Percentiles rank a stretch among this genome's conserved stretches.
phyloP scores from a whole-genome alignment of 2,888 invertebrate genomes.

The Dichetophora obliterata region DNA sequence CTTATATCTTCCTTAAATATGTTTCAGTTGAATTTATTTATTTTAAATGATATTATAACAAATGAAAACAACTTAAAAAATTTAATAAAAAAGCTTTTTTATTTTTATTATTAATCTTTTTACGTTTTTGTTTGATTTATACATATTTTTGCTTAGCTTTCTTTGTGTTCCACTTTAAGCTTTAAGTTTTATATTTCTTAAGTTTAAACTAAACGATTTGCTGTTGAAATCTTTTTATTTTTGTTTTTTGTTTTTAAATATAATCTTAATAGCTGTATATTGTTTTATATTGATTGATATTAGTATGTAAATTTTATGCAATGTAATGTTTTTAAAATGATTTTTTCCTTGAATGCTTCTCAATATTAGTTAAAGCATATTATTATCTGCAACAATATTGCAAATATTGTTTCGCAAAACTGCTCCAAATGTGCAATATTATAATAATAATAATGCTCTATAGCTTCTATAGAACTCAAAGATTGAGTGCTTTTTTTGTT shows the following conservation, averaged over 20 bases:
- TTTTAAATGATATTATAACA: conserved; percentile 4
- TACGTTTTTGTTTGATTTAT: conserved; percentile 41
- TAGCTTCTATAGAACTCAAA: too few relatives aligned
- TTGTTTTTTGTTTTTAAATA: background rate
- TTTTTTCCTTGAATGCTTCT: background rate
- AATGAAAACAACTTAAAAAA: conserved; percentile 43
- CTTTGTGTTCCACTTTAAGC: conserved; percentile 30
- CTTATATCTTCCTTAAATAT: conserved; percentile 13
- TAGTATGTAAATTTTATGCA: background rate
- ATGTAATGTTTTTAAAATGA: background rate
- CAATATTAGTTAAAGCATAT: background rate
- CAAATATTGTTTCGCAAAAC: background rate
- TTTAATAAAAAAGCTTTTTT: conserved; percentile 34
- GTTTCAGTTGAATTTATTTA: conserved; percentile 6
- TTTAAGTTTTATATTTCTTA: background rate
- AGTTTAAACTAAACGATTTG: background rate
- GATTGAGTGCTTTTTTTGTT: too few relatives aligned
- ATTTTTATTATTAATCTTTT: conserved; percentile 43
- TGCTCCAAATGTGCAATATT: conserved; percentile 10
- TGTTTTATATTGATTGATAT: conserved; percentile 36
- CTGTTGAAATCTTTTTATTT: background rate
- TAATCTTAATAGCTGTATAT: background rate
- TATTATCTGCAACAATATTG: background rate
- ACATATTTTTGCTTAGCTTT: conserved; percentile 41
- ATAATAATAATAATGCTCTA: too few relatives aligned